Conservation (phyloP, 1,140 invertebrate genomes). For the Whitmania pigra region DNA sequence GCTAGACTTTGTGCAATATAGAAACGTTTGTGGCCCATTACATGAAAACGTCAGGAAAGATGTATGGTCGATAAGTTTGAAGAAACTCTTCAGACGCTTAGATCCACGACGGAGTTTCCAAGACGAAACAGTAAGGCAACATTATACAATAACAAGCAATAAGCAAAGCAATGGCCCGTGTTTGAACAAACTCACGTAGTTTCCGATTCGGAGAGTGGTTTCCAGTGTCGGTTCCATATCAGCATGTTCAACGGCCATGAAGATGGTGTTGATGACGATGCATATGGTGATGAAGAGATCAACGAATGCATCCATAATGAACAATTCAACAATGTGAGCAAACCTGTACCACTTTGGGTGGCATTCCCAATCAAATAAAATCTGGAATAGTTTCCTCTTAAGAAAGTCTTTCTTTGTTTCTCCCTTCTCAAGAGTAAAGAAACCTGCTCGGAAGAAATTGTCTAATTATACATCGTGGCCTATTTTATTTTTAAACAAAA, state of each 20-base stretch:
- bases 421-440: conserved; percentile 22
- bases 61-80: no score
- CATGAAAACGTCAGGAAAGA: no score
- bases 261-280: conserved; percentile 92
- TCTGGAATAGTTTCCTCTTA: conserved; percentile 54
- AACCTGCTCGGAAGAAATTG: background rate
- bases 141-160: no score
- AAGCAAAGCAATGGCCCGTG: no score
- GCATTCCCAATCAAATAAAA: conserved; percentile 94
- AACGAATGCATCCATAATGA: conserved; percentile 94
- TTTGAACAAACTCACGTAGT: conserved; percentile 62
- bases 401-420: conserved; percentile 30
- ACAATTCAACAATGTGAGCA: conserved; percentile 56
- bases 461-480: background rate
- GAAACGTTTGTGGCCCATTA: no score
- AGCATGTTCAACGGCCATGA: conserved; percentile 94
- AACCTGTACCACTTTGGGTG: conserved; percentile 51
- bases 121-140: no score
- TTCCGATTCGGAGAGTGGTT: conserved; percentile 68
- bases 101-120: no score
- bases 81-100: no score
- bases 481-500: background rate
- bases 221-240: conserved; percentile 59
- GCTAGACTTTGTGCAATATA: no score
- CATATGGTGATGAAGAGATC: conserved; percentile 94